Percentiles rank a stretch among this genome's conserved stretches.
phyloP scores from a whole-genome alignment of 2,797 vertebrate genomes.

The Triplophysa yarkandensis region DNA sequence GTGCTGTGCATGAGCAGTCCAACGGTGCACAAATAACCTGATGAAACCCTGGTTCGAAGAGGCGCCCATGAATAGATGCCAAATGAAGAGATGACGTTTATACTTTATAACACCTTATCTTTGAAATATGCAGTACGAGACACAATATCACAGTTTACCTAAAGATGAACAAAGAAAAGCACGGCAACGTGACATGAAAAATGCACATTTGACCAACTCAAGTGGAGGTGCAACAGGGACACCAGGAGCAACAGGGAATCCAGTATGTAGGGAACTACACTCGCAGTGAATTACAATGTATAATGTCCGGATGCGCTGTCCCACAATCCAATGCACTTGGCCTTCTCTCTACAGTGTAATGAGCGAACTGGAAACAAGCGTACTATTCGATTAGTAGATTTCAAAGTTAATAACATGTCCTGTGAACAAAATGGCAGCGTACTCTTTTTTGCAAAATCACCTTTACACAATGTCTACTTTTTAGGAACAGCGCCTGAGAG shows the following conservation, averaged over 20 bases:
- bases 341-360: too few species aligned
- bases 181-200: conserved; percentile 1
- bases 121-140: not conserved
- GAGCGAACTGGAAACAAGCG: not conserved
- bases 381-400: too few species aligned
- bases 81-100: not conserved
- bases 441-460: not conserved
- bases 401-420: not conserved
- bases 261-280: not conserved
- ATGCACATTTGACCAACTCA: not conserved
- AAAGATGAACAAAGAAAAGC: conserved; percentile 1
- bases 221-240: not conserved
- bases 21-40: conserved; percentile 12
- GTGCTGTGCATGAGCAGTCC: not conserved
- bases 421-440: not conserved
- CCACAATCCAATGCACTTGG: not conserved
- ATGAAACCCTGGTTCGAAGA: conserved; percentile 3
- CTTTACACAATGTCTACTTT: not conserved
- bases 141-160: not conserved
- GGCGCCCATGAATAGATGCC: conserved; percentile 17
- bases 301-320: not conserved
- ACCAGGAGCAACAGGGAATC: not conserved
- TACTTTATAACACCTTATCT: not conserved
- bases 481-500: conserved; percentile 52
- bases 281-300: not conserved